These are phyloP conservation scores for Anthoscopus minutus DNA, from an alignment of 2,113 vertebrate genomes.

Conservation along the genomic window DNA sequence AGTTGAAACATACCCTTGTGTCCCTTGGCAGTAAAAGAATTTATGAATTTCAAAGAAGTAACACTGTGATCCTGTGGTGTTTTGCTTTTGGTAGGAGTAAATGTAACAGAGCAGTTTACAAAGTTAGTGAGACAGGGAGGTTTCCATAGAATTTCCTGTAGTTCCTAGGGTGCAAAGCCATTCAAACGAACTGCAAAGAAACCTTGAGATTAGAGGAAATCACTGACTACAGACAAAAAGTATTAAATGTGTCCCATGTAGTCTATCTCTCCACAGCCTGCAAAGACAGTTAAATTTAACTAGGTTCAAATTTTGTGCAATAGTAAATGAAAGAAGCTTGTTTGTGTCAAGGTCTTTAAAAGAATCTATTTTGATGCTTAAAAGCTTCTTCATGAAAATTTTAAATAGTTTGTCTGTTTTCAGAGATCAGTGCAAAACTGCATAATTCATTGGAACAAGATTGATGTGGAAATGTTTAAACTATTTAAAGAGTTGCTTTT, in stretches of 20 bases:
- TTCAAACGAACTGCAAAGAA: slow-evolving; percentile 22
- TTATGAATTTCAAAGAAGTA: neutral
- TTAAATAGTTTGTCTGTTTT: slow-evolving; percentile 48
- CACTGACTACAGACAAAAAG: neutral
- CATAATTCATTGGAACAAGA: neutral
- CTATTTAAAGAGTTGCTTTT: neutral
- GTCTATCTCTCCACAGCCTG: slow-evolving; percentile 45
- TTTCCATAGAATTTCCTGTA: slow-evolving; percentile 29
- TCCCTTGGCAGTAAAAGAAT: neutral
- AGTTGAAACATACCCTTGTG: neutral
- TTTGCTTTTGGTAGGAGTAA: slow-evolving; percentile 32
- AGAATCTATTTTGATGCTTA: slow-evolving; percentile 44
- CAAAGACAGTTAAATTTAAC: slow-evolving; percentile 59
- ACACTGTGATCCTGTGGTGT: neutral
- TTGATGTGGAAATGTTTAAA: neutral
- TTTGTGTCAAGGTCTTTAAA: slow-evolving; percentile 46
- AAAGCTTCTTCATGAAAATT: slow-evolving; percentile 61
- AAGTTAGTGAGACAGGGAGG: neutral
- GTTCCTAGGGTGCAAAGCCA: neutral
- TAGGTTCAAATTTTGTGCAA: slow-evolving; percentile 18
- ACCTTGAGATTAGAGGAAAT: slow-evolving; percentile 18
- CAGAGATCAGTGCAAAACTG: neutral
- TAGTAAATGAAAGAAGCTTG: slow-evolving; percentile 37
- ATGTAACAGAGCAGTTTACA: neutral
- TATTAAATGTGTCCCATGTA: neutral